Conservation (phyloP, 2,113 vertebrate species). For the Otocyon megalotis region DNA sequence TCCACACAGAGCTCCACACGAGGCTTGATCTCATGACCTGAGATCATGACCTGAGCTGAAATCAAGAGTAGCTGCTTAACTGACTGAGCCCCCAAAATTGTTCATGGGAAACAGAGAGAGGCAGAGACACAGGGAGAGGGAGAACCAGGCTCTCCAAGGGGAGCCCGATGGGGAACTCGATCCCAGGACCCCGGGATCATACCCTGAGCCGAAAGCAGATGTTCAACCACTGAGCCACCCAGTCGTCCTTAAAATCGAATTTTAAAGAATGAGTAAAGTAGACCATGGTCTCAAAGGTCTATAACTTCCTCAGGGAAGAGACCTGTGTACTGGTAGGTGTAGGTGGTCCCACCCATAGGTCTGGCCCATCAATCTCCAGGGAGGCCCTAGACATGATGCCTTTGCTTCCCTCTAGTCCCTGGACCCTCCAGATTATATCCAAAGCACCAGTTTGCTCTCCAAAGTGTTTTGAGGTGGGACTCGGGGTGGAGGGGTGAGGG, state of each 20-base stretch:
- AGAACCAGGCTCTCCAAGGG: too few species aligned
- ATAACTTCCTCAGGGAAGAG: neutral
- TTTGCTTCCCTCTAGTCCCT: neutral
- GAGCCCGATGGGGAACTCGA: neutral
- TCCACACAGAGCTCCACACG: neutral
- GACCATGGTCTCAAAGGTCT: neutral
- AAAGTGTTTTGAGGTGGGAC: too few species aligned
- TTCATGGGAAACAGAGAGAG: too few species aligned
- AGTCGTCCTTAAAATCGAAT: neutral
- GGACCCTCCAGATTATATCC: neutral
- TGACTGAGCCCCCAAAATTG: neutral
- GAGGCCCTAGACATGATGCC: neutral
- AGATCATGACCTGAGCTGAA: neutral
- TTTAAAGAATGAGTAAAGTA: neutral
- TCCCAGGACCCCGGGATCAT: neutral
- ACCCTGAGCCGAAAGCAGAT: neutral
- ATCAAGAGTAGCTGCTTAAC: neutral
- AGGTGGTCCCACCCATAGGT: neutral
- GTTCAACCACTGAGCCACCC: neutral
- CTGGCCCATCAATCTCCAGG: neutral
- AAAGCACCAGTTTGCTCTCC: neutral
- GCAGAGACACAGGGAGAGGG: too few species aligned
- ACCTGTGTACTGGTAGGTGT: neutral
- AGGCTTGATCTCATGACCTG: neutral
- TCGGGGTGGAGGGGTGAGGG: accelerated